phyloP scores from a whole-genome alignment of 1,140 invertebrate species.

The Bradysia coprophila region DNA sequence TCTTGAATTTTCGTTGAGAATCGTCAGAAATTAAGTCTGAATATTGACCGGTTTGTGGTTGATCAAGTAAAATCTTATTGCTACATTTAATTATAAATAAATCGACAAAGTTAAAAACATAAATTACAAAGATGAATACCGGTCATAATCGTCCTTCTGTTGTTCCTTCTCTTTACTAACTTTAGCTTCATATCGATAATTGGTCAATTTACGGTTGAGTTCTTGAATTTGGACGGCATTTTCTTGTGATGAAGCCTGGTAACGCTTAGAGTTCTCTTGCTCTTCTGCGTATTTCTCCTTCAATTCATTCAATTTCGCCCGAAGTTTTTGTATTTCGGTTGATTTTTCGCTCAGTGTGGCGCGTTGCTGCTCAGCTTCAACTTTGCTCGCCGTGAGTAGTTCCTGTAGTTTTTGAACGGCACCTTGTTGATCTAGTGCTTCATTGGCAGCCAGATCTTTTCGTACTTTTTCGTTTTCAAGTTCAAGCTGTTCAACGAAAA shows the following conservation, averaged over 20 bases:
- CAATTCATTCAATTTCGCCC: constrained; percentile 9
- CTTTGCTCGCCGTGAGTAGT: constrained; percentile 11
- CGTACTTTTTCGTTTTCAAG: constrained; percentile 12
- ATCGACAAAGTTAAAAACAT: too few relatives aligned
- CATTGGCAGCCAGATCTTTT: constrained; percentile 8
- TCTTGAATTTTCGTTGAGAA: too few relatives aligned
- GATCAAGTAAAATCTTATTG: too few relatives aligned
- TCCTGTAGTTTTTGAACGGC: constrained; percentile 13
- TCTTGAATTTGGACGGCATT: constrained; percentile 14
- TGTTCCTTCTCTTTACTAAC: background rate
- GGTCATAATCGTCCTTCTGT: background rate
- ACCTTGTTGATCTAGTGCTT: constrained; percentile 6
- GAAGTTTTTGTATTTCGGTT: constrained; percentile 13
- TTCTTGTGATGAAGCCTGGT: constrained; percentile 12
- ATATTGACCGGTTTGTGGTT: too few relatives aligned
- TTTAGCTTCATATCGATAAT: constrained; percentile 13
- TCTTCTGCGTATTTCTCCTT: constrained; percentile 12
- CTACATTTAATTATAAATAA: too few relatives aligned
- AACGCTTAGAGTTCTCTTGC: constrained; percentile 9
- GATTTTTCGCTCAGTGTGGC: constrained; percentile 9
- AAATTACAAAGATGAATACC: background rate
- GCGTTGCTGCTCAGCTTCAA: constrained; percentile 14
- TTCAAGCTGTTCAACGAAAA: constrained; percentile 6
- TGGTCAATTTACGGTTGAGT: constrained; percentile 12
- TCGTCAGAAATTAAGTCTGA: too few relatives aligned